These are phyloP conservation scores for Genyomyrus donnyi DNA, from an alignment of 2,113 vertebrate genomes.

Conservation along the genomic window DNA sequence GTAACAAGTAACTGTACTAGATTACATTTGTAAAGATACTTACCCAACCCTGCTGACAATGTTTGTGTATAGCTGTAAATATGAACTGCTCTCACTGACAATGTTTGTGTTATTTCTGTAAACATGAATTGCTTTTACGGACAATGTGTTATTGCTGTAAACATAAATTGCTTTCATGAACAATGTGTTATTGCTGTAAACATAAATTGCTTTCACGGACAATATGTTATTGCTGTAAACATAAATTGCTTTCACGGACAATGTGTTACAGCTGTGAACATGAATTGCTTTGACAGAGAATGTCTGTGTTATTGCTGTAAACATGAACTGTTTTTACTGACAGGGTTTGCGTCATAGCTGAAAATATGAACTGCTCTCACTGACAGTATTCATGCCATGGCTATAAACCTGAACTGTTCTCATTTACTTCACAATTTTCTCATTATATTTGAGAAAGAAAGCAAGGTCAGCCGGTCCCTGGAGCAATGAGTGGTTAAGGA, in stretches of 20 bases:
- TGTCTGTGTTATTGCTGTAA: not conserved
- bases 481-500: not conserved
- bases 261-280: not conserved
- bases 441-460: not conserved
- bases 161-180: not conserved
- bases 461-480: not conserved
- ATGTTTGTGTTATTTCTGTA: not conserved
- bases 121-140: not conserved
- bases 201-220: not conserved
- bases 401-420: not conserved
- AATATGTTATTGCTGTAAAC: not conserved
- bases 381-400: not conserved
- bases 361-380: not conserved
- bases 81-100: not conserved
- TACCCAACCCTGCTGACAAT: no score
- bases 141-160: not conserved
- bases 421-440: not conserved
- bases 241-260: not conserved
- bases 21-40: no score
- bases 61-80: not conserved
- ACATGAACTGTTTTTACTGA: not conserved
- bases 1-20: no score
- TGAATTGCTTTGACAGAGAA: not conserved
- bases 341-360: not conserved
- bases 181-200: not conserved